Conservation (phyloP, 2,113 vertebrate genomes). For the Bagarius yarrelli region DNA sequence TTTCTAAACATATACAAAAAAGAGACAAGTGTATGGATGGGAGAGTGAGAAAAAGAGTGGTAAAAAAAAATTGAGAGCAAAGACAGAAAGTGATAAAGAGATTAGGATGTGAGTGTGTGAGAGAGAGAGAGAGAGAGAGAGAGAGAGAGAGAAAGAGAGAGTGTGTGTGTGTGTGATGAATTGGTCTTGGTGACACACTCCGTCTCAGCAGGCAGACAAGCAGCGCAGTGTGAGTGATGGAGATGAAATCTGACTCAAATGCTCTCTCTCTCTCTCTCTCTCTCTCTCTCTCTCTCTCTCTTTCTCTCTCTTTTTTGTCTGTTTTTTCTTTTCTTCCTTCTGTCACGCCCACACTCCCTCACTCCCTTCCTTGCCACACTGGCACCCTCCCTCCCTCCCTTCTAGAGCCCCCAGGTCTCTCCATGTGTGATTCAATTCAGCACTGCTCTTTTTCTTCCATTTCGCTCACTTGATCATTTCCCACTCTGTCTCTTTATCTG, state of each 20-base stretch:
- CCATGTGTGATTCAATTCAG: conserved; percentile 31
- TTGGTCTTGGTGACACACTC: conserved; percentile 64
- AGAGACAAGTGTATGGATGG: background rate
- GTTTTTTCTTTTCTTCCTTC: conserved; percentile 49
- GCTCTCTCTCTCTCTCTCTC: conserved; percentile 36
- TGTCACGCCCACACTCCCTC: conserved; percentile 41
- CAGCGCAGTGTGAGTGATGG: conserved; percentile 68
- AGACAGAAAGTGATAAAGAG: too few species aligned
- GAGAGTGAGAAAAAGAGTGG: background rate
- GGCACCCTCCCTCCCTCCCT: conserved; percentile 3
- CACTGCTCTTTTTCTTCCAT: conserved; percentile 38
- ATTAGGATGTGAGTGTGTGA: background rate
- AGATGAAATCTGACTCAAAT: conserved; percentile 57
- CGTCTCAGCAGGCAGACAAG: conserved; percentile 63
- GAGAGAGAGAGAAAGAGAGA: background rate
- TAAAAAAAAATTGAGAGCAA: background rate
- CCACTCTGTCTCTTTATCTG: conserved; percentile 42
- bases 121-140: background rate
- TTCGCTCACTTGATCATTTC: conserved; percentile 37
- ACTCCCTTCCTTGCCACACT: background rate
- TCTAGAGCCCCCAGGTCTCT: conserved; percentile 32
- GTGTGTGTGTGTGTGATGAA: conserved; percentile 49
- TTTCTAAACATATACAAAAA: background rate
- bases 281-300: conserved; percentile 45
- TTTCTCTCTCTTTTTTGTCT: conserved; percentile 28